These are phyloP conservation scores for Notolabrus celidotus DNA, from an alignment of 2,797 vertebrate species.

Conservation along the genomic window DNA sequence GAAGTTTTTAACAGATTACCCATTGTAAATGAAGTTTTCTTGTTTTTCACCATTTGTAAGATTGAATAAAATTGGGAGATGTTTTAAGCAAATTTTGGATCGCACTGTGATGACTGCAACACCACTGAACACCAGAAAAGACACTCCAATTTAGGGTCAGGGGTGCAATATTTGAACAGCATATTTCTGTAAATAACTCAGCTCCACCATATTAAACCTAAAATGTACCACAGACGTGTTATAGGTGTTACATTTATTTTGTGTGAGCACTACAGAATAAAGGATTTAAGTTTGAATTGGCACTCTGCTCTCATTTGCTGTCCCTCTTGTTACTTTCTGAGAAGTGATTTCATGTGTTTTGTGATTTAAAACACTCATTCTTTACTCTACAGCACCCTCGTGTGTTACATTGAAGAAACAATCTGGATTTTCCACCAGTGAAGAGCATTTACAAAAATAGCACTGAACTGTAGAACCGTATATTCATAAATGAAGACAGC, in stretches of 20 bases:
- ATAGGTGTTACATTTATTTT: conserved; percentile 93
- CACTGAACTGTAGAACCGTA: not conserved
- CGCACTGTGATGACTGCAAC: conserved; percentile 82
- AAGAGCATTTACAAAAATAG: not conserved
- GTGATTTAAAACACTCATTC: not conserved
- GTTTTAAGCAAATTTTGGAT: conserved; percentile 94
- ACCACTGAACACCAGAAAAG: conserved; percentile 43
- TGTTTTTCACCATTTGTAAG: conserved; percentile 99
- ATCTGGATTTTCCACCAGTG: not conserved
- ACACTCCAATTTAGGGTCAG: conserved; percentile 14
- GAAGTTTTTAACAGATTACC: conserved; percentile 99
- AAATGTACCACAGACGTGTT: conserved; percentile 94
- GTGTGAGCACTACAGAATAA: conserved; percentile 97
- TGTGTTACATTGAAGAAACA: conserved; percentile 40
- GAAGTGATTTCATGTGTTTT: not conserved
- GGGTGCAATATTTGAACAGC: conserved; percentile 63
- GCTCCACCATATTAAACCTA: conserved; percentile 92
- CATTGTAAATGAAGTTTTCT: conserved; percentile 98
- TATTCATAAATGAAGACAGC: no score
- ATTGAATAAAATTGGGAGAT: conserved; percentile 94
- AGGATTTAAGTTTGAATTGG: conserved; percentile 88
- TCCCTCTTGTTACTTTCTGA: not conserved
- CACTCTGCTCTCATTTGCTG: conserved; percentile 57
- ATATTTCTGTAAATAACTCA: conserved; percentile 93
- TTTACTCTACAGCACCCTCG: conserved; percentile 53